Conservation (phyloP, 2,888 invertebrate species). For the Nudaria mundana region DNA sequence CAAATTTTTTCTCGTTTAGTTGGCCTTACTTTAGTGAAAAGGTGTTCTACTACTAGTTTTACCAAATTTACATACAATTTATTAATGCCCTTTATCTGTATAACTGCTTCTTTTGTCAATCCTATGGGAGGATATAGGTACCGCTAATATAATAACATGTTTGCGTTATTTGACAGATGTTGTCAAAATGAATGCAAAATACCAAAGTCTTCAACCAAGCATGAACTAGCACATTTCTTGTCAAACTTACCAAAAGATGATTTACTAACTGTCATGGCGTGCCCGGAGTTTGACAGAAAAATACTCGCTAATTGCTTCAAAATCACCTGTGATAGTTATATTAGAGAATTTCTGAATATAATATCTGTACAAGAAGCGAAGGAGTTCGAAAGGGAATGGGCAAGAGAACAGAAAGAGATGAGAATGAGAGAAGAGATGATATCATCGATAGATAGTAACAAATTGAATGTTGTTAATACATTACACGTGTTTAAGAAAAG, state of each 20-base stretch:
- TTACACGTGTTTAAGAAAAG: slow-evolving; percentile 69
- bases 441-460: slow-evolving; percentile 68
- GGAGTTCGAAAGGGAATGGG: slow-evolving; percentile 57
- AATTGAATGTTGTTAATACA: slow-evolving; percentile 62
- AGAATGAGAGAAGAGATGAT: slow-evolving; percentile 58
- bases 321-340: slow-evolving; percentile 71
- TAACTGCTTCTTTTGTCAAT: too few relatives aligned
- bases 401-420: slow-evolving; percentile 50
- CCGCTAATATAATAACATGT: too few relatives aligned
- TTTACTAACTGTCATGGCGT: slow-evolving; percentile 68
- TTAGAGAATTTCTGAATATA: slow-evolving; percentile 59
- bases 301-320: slow-evolving; percentile 75
- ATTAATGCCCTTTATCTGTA: too few relatives aligned
- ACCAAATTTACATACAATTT: too few relatives aligned
- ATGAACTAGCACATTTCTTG: slow-evolving; percentile 56
- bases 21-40: too few relatives aligned
- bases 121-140: too few relatives aligned
- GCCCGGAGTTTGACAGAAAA: slow-evolving; percentile 74
- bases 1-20: too few relatives aligned
- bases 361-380: slow-evolving; percentile 57
- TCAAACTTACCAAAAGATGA: slow-evolving; percentile 59
- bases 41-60: too few relatives aligned
- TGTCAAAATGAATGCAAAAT: slow-evolving; percentile 51
- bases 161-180: slow-evolving; percentile 45
- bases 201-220: slow-evolving; percentile 55